These are phyloP conservation scores for Machaerirhynchus nigripectus DNA, from an alignment of 2,113 vertebrate genomes.

Conservation along the genomic window DNA sequence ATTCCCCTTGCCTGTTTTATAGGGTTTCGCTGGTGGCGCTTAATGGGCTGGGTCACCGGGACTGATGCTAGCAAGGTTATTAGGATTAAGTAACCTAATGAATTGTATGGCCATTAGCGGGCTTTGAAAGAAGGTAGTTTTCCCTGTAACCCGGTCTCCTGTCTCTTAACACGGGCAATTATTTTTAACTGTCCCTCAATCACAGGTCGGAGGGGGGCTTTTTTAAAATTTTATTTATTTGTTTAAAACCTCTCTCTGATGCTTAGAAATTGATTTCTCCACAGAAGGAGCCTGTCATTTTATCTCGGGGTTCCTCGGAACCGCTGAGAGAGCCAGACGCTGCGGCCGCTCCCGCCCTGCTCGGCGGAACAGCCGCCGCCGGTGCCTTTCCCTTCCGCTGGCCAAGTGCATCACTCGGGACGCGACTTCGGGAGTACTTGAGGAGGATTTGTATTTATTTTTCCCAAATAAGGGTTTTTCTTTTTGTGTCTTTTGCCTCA, in stretches of 20 bases:
- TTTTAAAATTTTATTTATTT: background rate
- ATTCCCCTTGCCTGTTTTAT: slow-evolving; percentile 61
- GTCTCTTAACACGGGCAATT: slow-evolving; percentile 39
- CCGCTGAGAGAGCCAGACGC: background rate
- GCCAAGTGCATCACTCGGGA: background rate
- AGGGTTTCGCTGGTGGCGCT: slow-evolving; percentile 37
- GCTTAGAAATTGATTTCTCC: background rate
- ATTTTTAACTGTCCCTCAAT: slow-evolving; percentile 36
- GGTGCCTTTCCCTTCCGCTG: background rate
- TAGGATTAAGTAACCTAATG: slow-evolving; percentile 70
- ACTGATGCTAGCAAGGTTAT: slow-evolving; percentile 57
- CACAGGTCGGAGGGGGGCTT: background rate
- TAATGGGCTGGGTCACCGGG: slow-evolving; percentile 51
- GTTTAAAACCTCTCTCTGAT: background rate
- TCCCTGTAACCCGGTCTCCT: background rate
- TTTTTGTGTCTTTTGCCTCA: background rate
- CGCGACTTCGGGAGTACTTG: too few species aligned
- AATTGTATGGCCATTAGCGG: slow-evolving; percentile 54
- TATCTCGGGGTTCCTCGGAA: background rate
- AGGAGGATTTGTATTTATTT: background rate
- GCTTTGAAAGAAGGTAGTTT: slow-evolving; percentile 30
- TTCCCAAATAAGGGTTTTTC: background rate
- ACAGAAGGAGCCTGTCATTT: background rate
- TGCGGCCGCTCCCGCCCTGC: background rate
- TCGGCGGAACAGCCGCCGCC: background rate